Percentiles rank a stretch among this genome's conserved stretches.
These are phyloP conservation scores for Otolemur crassicaudatus DNA, from an alignment of 2,797 vertebrate species.

Conservation along the genomic window DNA sequence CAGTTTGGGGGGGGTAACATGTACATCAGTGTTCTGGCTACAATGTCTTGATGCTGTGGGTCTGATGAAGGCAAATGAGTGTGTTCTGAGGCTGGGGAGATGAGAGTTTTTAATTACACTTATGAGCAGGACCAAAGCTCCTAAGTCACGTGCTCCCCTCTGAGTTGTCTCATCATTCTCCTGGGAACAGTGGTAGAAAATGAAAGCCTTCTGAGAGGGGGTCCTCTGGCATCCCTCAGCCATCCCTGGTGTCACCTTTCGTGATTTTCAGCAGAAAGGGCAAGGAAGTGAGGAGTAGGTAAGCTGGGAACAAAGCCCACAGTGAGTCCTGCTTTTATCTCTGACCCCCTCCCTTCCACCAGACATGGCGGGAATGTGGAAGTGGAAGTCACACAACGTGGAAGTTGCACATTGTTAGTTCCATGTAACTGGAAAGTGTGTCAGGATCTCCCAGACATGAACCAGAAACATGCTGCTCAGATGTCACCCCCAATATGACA, in stretches of 20 bases:
- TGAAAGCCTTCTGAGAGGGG: background rate
- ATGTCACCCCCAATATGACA: constrained; percentile 3
- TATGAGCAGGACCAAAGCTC: accelerated
- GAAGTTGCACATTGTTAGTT: background rate
- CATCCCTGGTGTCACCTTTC: background rate
- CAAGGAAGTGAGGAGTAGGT: background rate
- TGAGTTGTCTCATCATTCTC: background rate
- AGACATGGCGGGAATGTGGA: background rate
- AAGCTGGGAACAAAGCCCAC: background rate
- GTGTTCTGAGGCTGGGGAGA: accelerated
- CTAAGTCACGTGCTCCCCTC: background rate
- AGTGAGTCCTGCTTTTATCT: background rate
- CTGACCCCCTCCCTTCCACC: background rate
- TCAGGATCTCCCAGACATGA: constrained; percentile 42
- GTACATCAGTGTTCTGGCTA: background rate
- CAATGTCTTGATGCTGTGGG: background rate
- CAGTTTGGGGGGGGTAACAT: background rate
- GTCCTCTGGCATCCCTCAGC: background rate
- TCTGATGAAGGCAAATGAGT: background rate
- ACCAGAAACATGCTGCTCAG: constrained; percentile 47
- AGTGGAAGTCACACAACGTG: too few species aligned
- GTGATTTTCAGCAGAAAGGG: background rate
- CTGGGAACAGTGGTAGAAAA: background rate
- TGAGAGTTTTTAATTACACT: too few species aligned
- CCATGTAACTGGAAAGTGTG: constrained; percentile 48